These are phyloP conservation scores for Vipera ursinii DNA, from an alignment of 2,797 vertebrate species.

Conservation along the genomic window DNA sequence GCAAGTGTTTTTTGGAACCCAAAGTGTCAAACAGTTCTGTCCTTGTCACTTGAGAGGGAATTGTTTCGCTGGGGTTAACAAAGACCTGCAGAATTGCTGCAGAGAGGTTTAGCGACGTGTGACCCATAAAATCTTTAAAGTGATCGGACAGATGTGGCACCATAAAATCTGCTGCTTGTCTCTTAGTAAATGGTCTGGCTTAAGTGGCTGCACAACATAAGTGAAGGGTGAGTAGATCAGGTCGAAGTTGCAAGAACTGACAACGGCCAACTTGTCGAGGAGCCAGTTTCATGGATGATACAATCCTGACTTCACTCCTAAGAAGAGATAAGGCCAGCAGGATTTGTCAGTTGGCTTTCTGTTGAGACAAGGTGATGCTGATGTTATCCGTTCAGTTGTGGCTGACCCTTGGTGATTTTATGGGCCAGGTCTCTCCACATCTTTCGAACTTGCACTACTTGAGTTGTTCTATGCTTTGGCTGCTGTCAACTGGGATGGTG, in stretches of 20 bases:
- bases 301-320: slow-evolving; percentile 56
- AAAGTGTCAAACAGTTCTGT: background rate
- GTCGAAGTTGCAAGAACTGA: slow-evolving; percentile 34
- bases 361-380: slow-evolving; percentile 42
- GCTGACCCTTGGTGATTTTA: background rate
- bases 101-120: slow-evolving; percentile 49
- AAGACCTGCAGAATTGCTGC: slow-evolving; percentile 43
- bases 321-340: slow-evolving; percentile 53
- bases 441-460: background rate
- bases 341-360: slow-evolving; percentile 66
- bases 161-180: slow-evolving; percentile 52
- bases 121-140: slow-evolving; percentile 49
- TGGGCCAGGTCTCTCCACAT: background rate
- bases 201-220: slow-evolving; percentile 35
- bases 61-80: slow-evolving; percentile 50
- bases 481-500: background rate
- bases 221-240: slow-evolving; percentile 51
- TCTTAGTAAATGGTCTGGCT: slow-evolving; percentile 57
- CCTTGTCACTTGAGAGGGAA: slow-evolving; percentile 40
- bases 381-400: background rate
- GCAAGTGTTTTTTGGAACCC: background rate
- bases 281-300: slow-evolving; percentile 47
- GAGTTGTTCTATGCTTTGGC: background rate
- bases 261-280: slow-evolving; percentile 41
- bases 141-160: slow-evolving; percentile 54